Conservation (phyloP, 2,113 vertebrate species). For the Oxyruncus cristatus region DNA sequence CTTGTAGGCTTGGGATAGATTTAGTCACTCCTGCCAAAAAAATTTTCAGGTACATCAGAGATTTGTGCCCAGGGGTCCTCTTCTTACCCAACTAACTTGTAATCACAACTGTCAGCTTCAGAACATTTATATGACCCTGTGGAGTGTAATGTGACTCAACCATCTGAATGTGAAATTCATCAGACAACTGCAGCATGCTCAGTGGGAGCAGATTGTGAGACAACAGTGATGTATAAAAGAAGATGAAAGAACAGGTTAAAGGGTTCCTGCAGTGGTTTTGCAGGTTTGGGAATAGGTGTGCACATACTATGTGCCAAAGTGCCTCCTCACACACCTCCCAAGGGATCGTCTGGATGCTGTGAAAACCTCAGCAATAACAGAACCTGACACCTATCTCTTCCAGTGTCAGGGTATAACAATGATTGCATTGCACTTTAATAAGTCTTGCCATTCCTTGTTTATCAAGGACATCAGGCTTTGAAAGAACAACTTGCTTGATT, state of each 20-base stretch:
- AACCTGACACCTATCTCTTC: slow-evolving; percentile 45
- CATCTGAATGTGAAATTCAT: slow-evolving; percentile 57
- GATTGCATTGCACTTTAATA: slow-evolving; percentile 30
- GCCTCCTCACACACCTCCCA: neutral
- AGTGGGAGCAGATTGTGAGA: slow-evolving; percentile 22
- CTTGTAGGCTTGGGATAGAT: slow-evolving; percentile 49
- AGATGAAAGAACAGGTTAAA: slow-evolving; percentile 47
- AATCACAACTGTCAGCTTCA: slow-evolving; percentile 64
- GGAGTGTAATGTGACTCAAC: slow-evolving; percentile 44
- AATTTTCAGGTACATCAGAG: slow-evolving; percentile 63
- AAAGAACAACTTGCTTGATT: neutral
- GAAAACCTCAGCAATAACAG: slow-evolving; percentile 24
- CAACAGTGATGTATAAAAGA: neutral
- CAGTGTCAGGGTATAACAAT: neutral
- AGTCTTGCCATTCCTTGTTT: slow-evolving; percentile 26
- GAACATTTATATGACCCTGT: slow-evolving; percentile 52
- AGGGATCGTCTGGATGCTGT: neutral
- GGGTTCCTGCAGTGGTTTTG: slow-evolving; percentile 31
- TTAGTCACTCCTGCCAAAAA: slow-evolving; percentile 55
- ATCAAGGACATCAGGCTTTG: neutral
- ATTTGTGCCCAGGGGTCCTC: slow-evolving; percentile 56
- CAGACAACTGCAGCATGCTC: slow-evolving; percentile 54
- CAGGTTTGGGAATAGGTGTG: slow-evolving; percentile 45
- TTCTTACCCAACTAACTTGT: slow-evolving; percentile 63
- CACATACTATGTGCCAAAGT: neutral